Base-by-base conservation (phyloP, 2,888 invertebrate species). In the Sminthurides aquaticus region DNA sequence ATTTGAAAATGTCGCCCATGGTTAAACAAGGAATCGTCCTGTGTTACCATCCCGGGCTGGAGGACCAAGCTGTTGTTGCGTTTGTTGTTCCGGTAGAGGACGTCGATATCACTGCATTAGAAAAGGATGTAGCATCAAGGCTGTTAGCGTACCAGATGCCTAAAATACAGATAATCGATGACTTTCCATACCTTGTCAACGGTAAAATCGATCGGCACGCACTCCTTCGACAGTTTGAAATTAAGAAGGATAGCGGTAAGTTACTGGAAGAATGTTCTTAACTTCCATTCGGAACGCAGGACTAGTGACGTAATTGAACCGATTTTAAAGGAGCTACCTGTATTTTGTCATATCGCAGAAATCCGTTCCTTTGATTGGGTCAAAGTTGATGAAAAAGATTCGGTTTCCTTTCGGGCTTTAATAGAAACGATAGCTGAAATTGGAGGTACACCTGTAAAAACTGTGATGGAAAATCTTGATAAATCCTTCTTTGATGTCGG, bases 191-290 rank as follows among this genome's bases (percentile, higher is more conserved):
- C 27, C 80, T 91, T 29, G 89, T 90, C 0, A 93, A 92, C 77
- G 93, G 92, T 0, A 93, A 93, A 80, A 87, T 87, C 5, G 92
- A 93, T 78, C 81, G 92, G 48, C 91, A 92, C 76, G 80, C 85
- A 0, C 78, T 93, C 34, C 20, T 52, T 8, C 11, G 5, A 8
- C 22, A 20, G 52, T 52, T 15, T 22, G 43, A 34, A n/a, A n/a
- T n/a, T n/a, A n/a, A n/a, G n/a, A n/a, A n/a, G n/a, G n/a, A n/a
- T n/a, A n/a, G n/a, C n/a, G n/a, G n/a, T n/a, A n/a, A n/a, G n/a
- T n/a, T n/a, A n/a, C n/a, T n/a, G n/a, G n/a, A n/a, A n/a, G n/a
- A n/a, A n/a, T n/a, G n/a, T n/a, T n/a, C n/a, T n/a, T n/a, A n/a
- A n/a, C n/a, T n/a, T n/a, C n/a, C n/a, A n/a, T n/a, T n/a, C n/a